phyloP scores from a whole-genome alignment of 2,113 vertebrate species.

The Aspidoscelis tigris region DNA sequence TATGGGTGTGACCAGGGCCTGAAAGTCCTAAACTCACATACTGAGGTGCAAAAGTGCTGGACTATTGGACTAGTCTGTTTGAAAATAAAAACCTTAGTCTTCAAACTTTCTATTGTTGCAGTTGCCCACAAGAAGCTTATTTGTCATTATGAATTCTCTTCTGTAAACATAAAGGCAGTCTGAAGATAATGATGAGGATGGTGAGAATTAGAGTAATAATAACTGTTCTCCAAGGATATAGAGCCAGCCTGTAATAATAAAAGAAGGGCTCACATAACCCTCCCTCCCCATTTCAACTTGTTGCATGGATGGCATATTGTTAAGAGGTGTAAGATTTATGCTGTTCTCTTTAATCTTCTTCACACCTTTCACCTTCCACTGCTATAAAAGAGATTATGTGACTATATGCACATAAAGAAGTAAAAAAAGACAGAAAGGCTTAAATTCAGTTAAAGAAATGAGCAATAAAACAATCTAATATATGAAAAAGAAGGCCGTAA shows the following conservation, averaged over 20 bases:
- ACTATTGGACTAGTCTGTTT: too few species aligned
- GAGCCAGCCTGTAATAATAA: not conserved
- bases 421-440: constrained; percentile 29
- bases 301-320: not conserved
- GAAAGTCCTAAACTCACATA: too few species aligned
- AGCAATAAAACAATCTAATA: constrained; percentile 57
- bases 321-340: constrained; percentile 16
- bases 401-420: constrained; percentile 45
- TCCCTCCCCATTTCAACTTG: not conserved
- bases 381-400: constrained; percentile 29
- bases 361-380: constrained; percentile 18
- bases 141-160: too few species aligned
- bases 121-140: too few species aligned
- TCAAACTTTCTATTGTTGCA: too few species aligned
- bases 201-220: not conserved
- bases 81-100: too few species aligned
- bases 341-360: not conserved
- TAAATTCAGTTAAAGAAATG: constrained; percentile 51
- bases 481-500: constrained; percentile 43
- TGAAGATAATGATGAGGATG: too few species aligned
- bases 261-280: not conserved
- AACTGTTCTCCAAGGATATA: not conserved
- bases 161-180: too few species aligned
- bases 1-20: too few species aligned
- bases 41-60: too few species aligned